Evolutionary conservation across 2,113 vertebrate species (phyloP).

Genomic region (Corythornis madagascariensis): DNA sequence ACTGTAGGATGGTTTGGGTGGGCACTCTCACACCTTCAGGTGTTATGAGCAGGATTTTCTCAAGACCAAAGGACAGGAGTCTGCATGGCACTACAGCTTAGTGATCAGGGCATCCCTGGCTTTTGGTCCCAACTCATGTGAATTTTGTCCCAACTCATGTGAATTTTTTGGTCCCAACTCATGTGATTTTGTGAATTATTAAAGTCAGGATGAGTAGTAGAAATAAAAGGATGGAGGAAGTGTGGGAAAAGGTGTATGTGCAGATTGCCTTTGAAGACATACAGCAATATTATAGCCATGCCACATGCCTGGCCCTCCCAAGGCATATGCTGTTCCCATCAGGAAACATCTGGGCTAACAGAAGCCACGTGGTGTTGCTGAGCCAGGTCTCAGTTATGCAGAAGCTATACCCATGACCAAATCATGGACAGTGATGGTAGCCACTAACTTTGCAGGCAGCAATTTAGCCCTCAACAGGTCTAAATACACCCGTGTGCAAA

Average conservation of each 20-base stretch:
- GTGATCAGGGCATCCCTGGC: neutral
- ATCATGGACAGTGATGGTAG: neutral
- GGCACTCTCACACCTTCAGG: neutral
- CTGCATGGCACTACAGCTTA: neutral
- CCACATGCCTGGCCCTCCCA: neutral
- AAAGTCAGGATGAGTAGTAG: neutral
- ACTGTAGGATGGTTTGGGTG: neutral
- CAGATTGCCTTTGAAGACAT: neutral
- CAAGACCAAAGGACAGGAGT: neutral
- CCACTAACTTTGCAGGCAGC: neutral
- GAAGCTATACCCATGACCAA: neutral
- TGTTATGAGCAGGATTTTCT: neutral
- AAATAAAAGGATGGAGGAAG: neutral
- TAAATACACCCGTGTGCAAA: neutral
- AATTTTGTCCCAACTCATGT: neutral
- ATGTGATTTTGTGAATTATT: neutral
- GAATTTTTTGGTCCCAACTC: neutral
- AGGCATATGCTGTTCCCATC: neutral
- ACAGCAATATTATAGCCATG: neutral
- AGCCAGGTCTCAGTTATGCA: neutral
- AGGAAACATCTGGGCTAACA: conserved; percentile 31
- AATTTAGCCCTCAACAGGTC: neutral
- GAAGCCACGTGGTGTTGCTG: rapidly evolving
- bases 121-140: neutral
- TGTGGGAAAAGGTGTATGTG: neutral